Percentiles rank a stretch among this genome's conserved stretches.
Conservation (phyloP, 1,140 invertebrate species). For the Pararge aegeria region DNA sequence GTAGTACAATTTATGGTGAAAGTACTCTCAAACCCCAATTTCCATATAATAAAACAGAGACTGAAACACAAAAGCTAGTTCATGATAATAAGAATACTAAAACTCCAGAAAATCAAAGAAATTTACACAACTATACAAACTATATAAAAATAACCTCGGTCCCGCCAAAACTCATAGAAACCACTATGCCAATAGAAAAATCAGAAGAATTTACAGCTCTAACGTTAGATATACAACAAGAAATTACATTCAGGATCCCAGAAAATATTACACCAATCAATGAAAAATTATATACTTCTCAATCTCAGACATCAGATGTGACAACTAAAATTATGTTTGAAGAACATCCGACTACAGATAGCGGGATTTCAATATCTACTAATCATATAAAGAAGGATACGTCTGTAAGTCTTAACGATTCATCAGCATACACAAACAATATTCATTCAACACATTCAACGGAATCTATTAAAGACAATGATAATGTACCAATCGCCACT, state of each 20-base stretch:
- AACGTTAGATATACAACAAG: neutral
- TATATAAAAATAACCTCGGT: constrained; percentile 12
- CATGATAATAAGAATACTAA: constrained; percentile 74
- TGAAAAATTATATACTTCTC: neutral
- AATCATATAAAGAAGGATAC: neutral
- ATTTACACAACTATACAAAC: constrained; percentile 53
- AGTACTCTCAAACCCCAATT: constrained; percentile 53
- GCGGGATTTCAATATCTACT: neutral
- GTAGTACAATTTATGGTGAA: constrained; percentile 57
- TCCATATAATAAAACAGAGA: constrained; percentile 48
- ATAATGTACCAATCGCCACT: neutral
- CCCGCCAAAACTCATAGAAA: constrained; percentile 6
- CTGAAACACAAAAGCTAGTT: constrained; percentile 52
- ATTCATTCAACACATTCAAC: neutral
- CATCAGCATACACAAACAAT: neutral
- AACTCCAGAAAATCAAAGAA: constrained; percentile 69
- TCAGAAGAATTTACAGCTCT: neutral
- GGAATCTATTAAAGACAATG: neutral
- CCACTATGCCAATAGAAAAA: constrained; percentile 3
- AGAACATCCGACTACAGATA: neutral
- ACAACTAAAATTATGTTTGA: neutral
- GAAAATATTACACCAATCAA: neutral
- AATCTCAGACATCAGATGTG: neutral
- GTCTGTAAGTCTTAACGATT: neutral
- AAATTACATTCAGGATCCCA: neutral